Evolutionary conservation across 2,113 vertebrate species (phyloP), one percentile per base, ranked within the genome.

Genomic region (Nannobrachium achirus): DNA sequence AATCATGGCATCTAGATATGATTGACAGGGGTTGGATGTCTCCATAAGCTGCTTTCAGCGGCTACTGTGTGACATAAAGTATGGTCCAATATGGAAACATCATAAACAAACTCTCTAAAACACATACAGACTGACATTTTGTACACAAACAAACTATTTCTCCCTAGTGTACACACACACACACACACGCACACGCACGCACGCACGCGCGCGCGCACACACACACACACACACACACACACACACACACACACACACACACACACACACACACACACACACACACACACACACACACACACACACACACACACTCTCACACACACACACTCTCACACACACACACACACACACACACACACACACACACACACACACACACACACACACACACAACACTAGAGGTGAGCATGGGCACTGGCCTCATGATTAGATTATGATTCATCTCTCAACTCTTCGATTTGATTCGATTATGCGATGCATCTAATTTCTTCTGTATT

Each of bases 351-450:
- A 14, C 2, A 11, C 20, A 55, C n/a, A 19, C 14, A 52, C 49
- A 52, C 49, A 53, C 49, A 40, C 51, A 42, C 16, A 40, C 33
- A 41, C n/a, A 45, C 18, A 49, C 45, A 63, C 20, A 67, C 66
- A 64, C 48, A 66, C 56, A 67, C 60, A 67, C 42, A 25, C 56
- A 67, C 56, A 73, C 65, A 61, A 45, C n/a, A n/a, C n/a, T n/a
- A n/a, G n/a, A n/a, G n/a, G 25, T 25, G 25, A 2, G 25, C 25
- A 25, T 25, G 2, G 25, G 25, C 25, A 25, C 25, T 2, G 25
- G 25, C 25, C 25, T 25, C 25, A 25, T 25, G 25, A 25, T 25
- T 2, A 2, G 4, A 25, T 25, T 25, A 25, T 4, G 4, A 25
- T 25, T 25, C 25, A 25, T 4, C 25, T 25, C 25, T 25, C 4